phyloP scores from a whole-genome alignment of 1,140 invertebrate species.

The Drosophila kanapiae region DNA sequence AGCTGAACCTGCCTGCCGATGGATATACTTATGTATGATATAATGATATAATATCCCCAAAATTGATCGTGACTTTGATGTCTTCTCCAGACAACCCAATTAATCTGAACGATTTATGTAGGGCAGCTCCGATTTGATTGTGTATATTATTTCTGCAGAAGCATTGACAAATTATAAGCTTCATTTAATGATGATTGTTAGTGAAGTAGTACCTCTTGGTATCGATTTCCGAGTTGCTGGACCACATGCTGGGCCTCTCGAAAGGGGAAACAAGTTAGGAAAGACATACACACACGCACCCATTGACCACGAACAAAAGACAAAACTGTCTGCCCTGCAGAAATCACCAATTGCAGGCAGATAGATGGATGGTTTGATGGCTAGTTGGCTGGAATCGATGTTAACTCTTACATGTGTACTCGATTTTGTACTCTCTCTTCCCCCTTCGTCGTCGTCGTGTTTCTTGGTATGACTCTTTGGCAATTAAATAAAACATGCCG shows the following conservation, averaged over 20 bases:
- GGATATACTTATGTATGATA: conserved; percentile 13
- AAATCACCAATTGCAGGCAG: conserved; percentile 39
- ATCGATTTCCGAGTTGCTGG: conserved; percentile 14
- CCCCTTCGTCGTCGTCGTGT: conserved; percentile 41
- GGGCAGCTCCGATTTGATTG: conserved; percentile 14
- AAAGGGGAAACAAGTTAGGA: conserved; percentile 31
- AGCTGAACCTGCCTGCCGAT: conserved; percentile 10
- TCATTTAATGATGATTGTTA: conserved; percentile 23
- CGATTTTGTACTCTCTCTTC: conserved; percentile 45
- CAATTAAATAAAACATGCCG: conserved; percentile 81
- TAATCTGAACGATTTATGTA: conserved; percentile 35
- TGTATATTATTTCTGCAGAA: conserved; percentile 24
- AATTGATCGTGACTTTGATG: conserved; percentile 28
- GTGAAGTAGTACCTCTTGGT: neutral
- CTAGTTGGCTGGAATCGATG: conserved; percentile 38
- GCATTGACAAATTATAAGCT: conserved; percentile 42
- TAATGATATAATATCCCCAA: conserved; percentile 9
- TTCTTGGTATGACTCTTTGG: conserved; percentile 57
- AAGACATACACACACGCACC: conserved; percentile 27
- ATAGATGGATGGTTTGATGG: conserved; percentile 22
- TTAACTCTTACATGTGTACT: conserved; percentile 61
- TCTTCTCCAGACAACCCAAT: conserved; percentile 14
- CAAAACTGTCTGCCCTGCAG: conserved; percentile 22
- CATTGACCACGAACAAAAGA: conserved; percentile 47
- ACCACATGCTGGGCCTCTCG: conserved; percentile 30